Base-by-base conservation (phyloP, 2,797 vertebrate species). In the Cygnus olor region DNA sequence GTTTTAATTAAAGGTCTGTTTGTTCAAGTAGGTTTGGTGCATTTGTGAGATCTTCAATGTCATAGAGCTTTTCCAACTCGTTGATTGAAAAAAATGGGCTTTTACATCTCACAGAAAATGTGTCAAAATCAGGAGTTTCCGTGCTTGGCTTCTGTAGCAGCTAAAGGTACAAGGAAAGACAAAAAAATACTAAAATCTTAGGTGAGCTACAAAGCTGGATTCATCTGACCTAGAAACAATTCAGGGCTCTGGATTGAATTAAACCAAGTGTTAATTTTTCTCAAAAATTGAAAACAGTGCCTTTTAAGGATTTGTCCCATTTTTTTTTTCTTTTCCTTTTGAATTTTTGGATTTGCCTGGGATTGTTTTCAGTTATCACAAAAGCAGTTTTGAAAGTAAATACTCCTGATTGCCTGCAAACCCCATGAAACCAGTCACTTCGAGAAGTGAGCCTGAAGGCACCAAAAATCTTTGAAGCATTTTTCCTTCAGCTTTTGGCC, bases 11-110 rank as follows among this genome's bases (percentile, higher is more conserved):
- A 60, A 72, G 42, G 42, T 27, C 4, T 73, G 6, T 56, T 83
- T 73, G 13, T 64, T 19, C 42, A 7, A 16, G 8, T 65, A 61
- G 19, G 4, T 98, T 98, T 98, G 98, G 97, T 98, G 97, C 53
- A 89, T 95, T 96, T 93, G 98, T 98, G 98, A 79, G 60, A 69
- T 92, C 61, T 88, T 89, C 30, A 4, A 11, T 84, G 32, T 76
- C 13, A 4, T 56, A 38, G 72, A 84, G 34, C 49, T 74, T 38
- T 77, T 78, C 30, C 38, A 20, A 16, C 22, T 15, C 3, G 0
- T 28, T 21, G 6, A 45, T 86, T 58, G 2, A 56, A 90, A 93
- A 93, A 63, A 84, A 84, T 45, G 51, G 64, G 56, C 47, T 95
- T 96, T 92, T 91, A 38, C 63, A 89, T 14, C 64, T 92, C 36